These are phyloP conservation scores for Rhagium mordax DNA, from an alignment of 2,888 invertebrate species.

Conservation along the genomic window DNA sequence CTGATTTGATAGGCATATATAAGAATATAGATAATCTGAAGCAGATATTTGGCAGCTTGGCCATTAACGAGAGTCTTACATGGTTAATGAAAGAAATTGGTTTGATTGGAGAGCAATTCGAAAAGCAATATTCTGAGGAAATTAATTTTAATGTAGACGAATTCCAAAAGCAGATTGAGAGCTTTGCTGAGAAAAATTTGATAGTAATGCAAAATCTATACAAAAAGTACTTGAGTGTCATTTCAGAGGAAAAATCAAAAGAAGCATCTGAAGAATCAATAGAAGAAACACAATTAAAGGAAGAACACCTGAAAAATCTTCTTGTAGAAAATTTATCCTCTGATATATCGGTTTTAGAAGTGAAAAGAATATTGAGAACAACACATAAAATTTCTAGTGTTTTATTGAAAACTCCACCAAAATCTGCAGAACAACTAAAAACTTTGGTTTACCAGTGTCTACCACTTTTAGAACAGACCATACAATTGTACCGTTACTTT, in stretches of 20 bases:
- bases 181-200: constrained; percentile 47
- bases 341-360: constrained; percentile 76
- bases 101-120: constrained; percentile 12
- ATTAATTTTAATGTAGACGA: constrained; percentile 25
- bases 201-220: constrained; percentile 57
- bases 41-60: constrained; percentile 36
- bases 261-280: constrained; percentile 61
- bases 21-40: constrained; percentile 31
- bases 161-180: constrained; percentile 45
- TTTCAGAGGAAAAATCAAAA: constrained; percentile 49
- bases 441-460: constrained; percentile 64
- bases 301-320: constrained; percentile 79
- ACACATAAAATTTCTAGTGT: constrained; percentile 66
- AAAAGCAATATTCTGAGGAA: constrained; percentile 27
- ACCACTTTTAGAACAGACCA: constrained; percentile 86
- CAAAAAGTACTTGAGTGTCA: constrained; percentile 52
- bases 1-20: constrained; percentile 32
- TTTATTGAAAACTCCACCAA: constrained; percentile 68
- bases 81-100: constrained; percentile 40
- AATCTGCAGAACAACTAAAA: constrained; percentile 56
- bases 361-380: constrained; percentile 67
- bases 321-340: constrained; percentile 76
- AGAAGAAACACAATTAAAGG: constrained; percentile 72
- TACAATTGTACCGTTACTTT: constrained; percentile 83
- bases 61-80: constrained; percentile 30